Conservation (phyloP, 2,888 invertebrate species). For the Nudaria mundana region DNA sequence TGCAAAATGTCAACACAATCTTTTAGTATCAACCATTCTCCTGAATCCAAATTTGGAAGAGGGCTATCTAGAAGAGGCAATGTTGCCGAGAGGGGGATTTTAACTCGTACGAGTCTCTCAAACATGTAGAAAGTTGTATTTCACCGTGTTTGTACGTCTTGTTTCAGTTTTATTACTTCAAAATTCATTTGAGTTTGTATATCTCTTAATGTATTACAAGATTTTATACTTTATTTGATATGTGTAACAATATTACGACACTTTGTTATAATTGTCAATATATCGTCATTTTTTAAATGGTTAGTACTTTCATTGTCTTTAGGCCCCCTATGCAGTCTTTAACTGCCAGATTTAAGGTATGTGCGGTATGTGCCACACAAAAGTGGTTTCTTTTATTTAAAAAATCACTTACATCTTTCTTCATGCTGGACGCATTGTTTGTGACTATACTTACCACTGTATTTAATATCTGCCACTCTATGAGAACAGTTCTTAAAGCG, state of each 20-base stretch:
- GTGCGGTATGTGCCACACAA: not conserved
- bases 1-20: constrained; percentile 8
- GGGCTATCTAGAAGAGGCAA: constrained; percentile 7
- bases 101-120: constrained; percentile 11
- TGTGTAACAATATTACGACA: not conserved
- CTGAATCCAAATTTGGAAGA: constrained; percentile 6
- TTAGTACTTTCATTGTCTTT: not conserved
- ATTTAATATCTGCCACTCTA: constrained; percentile 1
- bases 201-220: not conserved
- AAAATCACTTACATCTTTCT: not conserved
- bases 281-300: not conserved
- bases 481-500: not conserved
- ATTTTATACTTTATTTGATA: not conserved
- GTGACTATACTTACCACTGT: constrained; percentile 4
- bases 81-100: constrained; percentile 13
- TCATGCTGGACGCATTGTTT: constrained; percentile 2
- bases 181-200: constrained; percentile 15
- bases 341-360: not conserved
- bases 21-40: constrained; percentile 8
- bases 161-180: constrained; percentile 15
- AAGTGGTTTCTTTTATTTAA: not conserved
- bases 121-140: constrained; percentile 10
- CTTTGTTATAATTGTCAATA: constrained; percentile 1
- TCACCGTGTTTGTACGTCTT: constrained; percentile 14
- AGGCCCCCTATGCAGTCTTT: not conserved